Evolutionary conservation across 2,888 invertebrate genomes (phyloP).

Genomic region (Steromphala cineraria): DNA sequence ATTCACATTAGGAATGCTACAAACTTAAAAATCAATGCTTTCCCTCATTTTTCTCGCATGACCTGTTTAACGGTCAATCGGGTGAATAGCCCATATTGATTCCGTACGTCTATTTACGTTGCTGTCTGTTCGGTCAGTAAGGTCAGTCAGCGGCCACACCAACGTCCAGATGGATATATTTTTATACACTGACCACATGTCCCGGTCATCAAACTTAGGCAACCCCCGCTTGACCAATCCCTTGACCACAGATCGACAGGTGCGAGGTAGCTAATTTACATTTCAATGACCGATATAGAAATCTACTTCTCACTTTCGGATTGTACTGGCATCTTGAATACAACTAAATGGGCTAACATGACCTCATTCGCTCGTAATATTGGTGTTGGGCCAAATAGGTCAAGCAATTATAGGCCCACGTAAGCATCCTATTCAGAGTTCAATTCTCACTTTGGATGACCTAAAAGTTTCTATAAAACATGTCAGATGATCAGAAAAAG

Average conservation of each 20-base stretch:
- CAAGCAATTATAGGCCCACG: background rate
- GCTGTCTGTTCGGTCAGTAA: background rate
- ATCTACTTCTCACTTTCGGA: too few species aligned
- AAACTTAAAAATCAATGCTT: background rate
- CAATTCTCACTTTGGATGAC: too few species aligned
- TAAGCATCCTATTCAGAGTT: background rate
- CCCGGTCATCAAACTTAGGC: slow-evolving; percentile 2
- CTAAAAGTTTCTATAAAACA: too few species aligned
- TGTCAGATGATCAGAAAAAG: too few species aligned
- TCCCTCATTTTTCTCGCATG: background rate
- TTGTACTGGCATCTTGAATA: too few species aligned
- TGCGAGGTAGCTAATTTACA: background rate
- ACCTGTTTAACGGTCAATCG: background rate
- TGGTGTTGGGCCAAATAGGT: background rate
- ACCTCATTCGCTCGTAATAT: background rate
- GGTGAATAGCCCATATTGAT: background rate
- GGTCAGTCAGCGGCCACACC: background rate
- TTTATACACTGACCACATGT: background rate
- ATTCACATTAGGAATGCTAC: too few species aligned
- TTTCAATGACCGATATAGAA: too few species aligned
- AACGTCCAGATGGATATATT: background rate
- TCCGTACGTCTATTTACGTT: background rate
- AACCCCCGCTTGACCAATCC: background rate
- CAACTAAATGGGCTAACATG: background rate
- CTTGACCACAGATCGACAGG: background rate